Evolutionary conservation across 2,888 invertebrate genomes (phyloP).

Genomic region (Polyommatus icarus): DNA sequence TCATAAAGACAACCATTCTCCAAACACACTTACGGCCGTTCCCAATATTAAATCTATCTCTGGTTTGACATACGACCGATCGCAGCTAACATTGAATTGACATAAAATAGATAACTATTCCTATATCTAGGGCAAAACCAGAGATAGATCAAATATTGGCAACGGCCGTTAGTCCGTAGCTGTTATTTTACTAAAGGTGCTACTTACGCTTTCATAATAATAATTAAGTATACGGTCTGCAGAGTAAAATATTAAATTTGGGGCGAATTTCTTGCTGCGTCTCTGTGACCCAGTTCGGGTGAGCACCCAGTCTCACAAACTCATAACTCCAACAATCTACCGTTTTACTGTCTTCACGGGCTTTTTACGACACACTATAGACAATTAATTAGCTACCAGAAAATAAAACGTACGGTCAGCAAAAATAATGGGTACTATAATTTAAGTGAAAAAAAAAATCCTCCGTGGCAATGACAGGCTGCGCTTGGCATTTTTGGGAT

Average conservation of each 20-base stretch:
- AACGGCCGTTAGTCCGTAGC: no score
- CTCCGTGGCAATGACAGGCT: no score
- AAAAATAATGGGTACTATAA: background rate
- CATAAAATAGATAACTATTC: no score
- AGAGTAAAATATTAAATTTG: conserved; percentile 3
- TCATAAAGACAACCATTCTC: no score
- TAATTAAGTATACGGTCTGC: background rate
- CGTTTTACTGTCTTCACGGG: conserved; percentile 12
- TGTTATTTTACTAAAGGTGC: background rate
- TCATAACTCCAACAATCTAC: conserved; percentile 13
- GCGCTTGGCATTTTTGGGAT: no score
- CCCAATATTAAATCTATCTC: no score
- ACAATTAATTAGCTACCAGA: conserved; percentile 25
- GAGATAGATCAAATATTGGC: no score
- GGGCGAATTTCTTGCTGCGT: conserved; percentile 15
- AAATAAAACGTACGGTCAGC: conserved; percentile 13
- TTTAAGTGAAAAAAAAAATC: no score
- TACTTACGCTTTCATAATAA: background rate
- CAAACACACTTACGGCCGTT: no score
- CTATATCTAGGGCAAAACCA: no score
- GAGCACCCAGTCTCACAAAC: background rate
- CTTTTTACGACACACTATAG: conserved; percentile 5
- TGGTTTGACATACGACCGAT: no score
- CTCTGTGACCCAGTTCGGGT: background rate
- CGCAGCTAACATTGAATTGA: no score